Evolutionary conservation across 1,140 invertebrate genomes (phyloP), one percentile per base, ranked within the genome.

Genomic region (Ectropis grisescens): DNA sequence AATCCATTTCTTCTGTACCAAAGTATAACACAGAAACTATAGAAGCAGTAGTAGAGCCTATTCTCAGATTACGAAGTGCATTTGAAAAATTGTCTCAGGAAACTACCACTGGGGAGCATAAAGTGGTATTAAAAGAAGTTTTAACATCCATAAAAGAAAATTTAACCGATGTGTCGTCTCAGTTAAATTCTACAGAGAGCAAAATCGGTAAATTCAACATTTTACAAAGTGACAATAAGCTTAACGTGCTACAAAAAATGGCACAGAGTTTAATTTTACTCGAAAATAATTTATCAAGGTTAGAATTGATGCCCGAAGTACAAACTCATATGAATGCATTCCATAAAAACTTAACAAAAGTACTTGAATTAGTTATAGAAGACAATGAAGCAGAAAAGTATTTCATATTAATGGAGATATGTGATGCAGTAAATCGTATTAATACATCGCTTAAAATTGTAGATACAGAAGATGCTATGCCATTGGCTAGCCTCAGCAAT

Each of bases 231-330:
- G 82, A 82, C 15, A 79, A 82, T 41, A 83, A 82, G 57, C 43
- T 80, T 29, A 69, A 82, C 47, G 65, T 76, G 9, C 49, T 86
- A 7, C 74, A 74, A 52, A 83, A 83, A 55, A 76, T 85, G 60
- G 75, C 84, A 9, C 81, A 84, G 61, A 83, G 78, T 19, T 54
- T 86, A 13, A 69, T 75, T 24, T 39, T 60, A 23, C 51, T 85
- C 33, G 78, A 85, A 59, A 78, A 71, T 31, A 74, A 66, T 50
- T 50, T 84, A 38, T 35, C 60, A 5, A 40, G 36, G 11, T 38
- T 80, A 29, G 58, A 69, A 8, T 24, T 19, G 4, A 13, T 62
- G 11, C 50, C 62, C 10, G 37, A 49, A 32, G 13, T 80, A 19
- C 65, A 71, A 45, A 34, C 13, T 9, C 33, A 65, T 24, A 48